Evolutionary conservation across 2,113 vertebrate genomes (phyloP), one percentile per base, ranked within the genome.

Genomic region (Cisticola juncidis): DNA sequence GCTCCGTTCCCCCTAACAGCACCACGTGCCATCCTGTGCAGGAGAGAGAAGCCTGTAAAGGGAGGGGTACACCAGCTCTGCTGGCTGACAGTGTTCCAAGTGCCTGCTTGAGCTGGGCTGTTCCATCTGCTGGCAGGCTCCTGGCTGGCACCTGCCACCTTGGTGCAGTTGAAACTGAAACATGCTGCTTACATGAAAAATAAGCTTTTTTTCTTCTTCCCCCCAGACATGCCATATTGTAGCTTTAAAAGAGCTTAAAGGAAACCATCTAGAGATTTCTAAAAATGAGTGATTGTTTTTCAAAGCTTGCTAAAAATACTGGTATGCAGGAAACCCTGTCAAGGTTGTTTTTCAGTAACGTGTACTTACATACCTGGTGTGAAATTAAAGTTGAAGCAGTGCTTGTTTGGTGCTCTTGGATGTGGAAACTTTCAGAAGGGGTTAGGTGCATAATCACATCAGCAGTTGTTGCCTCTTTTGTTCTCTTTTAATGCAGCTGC

Each of bases 401-500:
- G 25, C 42, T 0, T 44, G 42, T 65, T 86, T 54, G 61, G 29
- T 85, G 35, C 71, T 93, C 25, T 73, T 80, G 54, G 62, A 66
- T 90, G 45, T 6, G 9, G 60, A 86, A 93, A 91, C 66, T 94
- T 92, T 88, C 24, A 80, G 19, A 77, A 87, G 22, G 50, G 70
- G 42, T 72, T 92, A 69, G 74, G 58, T 92, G 54, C 26, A 23
- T 94, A 85, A 93, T 92, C 70, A 82, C 51, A 81, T 70, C 74
- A 62, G 62, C 54, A 71, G 78, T 86, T 91, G 91, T 91, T 95
- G 92, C 78, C 51, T 91, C 58, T 85, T 89, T 87, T 94, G 73
- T 95, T 96, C 66, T 40, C 42, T 86, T 79, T 82, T 94, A 95
- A 89, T 72, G 73, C 78, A 89, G 71, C 62, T 90, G 79, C 89